Base-by-base conservation (phyloP, 2,113 vertebrate genomes). In the Coreoperca whiteheadi region DNA sequence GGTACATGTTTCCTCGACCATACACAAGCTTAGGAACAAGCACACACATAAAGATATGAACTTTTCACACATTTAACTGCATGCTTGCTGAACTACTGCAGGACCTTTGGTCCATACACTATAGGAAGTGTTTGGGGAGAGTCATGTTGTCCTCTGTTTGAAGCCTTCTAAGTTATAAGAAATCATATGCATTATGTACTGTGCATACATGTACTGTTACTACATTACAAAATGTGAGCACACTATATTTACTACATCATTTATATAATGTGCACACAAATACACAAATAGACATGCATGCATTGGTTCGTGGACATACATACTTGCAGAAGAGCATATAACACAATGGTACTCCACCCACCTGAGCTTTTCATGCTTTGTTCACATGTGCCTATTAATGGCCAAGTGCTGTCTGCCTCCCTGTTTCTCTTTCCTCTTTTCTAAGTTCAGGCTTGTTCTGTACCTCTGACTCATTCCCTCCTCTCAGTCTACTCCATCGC, bases 401-500 rank as follows among this genome's bases (percentile, higher is more conserved):
- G 60, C 68, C 16, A 74, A 30, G 8, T 54, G 12, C 54, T 72
- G 70, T 91, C 82, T 83, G 71, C 25, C 54, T 82, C 60, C 34
- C 18, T 53, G 79, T 68, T 21, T 53, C 81, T 66, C 71, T 82
- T 85, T 79, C 73, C 43, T 73, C 57, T 81, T 75, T 72, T 83
- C 32, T 69, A 61, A 79, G 68, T 88, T 83, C 66, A 68, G 63
- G 46, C 65, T 82, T 87, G 82, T 84, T 87, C 73, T 85, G n/a
- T 39, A 63, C 28, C 73, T 89, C 88, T 90, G 82, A 83, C 74
- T 84, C 81, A 89, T 68, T 73, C 28, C 30, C 71, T 73, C 30
- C 23, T 81, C 69, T 63, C 56, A 15, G 2, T 81, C 80, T 82
- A 25, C 67, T 61, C 34, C 59, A 65, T 18, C 4, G 8, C 60